Conservation (phyloP, 1,140 invertebrate genomes). For the Macrotrachela quadricornifera region DNA sequence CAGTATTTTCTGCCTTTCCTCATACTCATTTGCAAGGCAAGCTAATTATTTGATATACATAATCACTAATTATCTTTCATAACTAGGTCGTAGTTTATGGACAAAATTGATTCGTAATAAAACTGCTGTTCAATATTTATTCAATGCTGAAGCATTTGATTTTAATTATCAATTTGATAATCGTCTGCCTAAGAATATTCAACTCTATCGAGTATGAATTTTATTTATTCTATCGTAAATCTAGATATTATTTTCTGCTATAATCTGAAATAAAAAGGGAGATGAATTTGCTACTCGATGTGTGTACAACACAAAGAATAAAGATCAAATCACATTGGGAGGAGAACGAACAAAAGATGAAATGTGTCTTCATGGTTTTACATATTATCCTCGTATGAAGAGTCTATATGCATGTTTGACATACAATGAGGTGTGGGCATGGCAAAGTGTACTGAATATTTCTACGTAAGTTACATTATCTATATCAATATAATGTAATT, state of each 20-base stretch:
- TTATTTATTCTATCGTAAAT: neutral
- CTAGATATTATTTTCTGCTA: too few species aligned
- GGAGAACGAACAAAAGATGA: conserved; percentile 2
- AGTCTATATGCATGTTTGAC: too few species aligned
- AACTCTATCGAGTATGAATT: neutral
- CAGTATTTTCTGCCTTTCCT: neutral
- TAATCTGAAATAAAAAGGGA: too few species aligned
- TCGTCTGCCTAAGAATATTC: neutral
- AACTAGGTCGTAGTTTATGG: neutral
- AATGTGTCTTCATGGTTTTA: conserved; percentile 6
- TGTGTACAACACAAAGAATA: neutral
- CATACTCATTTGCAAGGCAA: conserved; percentile 1
- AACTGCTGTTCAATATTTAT: conserved; percentile 1
- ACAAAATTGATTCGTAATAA: conserved; percentile 4
- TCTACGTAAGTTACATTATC: too few species aligned
- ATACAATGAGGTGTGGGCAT: too few species aligned
- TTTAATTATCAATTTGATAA: conserved; percentile 6
- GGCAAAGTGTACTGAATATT: too few species aligned
- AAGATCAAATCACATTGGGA: conserved; percentile 2
- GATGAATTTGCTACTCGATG: conserved; percentile 7
- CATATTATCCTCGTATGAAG: neutral
- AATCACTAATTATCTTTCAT: too few species aligned
- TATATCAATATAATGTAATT: too few species aligned
- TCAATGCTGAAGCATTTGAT: conserved; percentile 1
- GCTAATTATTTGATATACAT: too few species aligned